phyloP scores from a whole-genome alignment of 2,113 vertebrate genomes.

The Callopanchax toddi region DNA sequence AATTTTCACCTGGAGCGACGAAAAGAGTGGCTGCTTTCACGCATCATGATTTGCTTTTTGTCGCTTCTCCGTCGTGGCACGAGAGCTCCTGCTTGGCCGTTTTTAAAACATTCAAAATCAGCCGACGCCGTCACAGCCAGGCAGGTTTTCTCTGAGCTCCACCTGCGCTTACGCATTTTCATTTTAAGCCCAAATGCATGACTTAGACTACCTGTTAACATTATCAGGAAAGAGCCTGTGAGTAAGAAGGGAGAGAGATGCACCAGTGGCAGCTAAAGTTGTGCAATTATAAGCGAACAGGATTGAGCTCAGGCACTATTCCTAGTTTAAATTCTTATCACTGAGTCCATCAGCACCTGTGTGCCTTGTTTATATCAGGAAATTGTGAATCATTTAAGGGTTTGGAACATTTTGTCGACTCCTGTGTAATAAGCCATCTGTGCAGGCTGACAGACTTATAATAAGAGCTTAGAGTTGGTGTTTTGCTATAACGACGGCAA shows the following conservation, averaged over 20 bases:
- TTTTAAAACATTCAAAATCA: constrained; percentile 27
- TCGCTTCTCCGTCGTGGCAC: constrained; percentile 10
- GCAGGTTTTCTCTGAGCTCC: too few relatives aligned
- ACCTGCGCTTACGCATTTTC: constrained; percentile 5
- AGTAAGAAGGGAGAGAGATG: neutral
- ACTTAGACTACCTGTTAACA: constrained; percentile 19
- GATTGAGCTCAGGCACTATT: neutral
- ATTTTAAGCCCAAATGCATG: neutral
- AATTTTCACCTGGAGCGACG: constrained; percentile 5
- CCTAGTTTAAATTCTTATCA: neutral
- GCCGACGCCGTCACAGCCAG: neutral
- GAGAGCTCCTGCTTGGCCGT: constrained; percentile 4
- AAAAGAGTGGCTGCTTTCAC: constrained; percentile 7
- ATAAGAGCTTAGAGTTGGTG: neutral
- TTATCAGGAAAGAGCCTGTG: neutral
- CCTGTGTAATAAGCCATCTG: neutral
- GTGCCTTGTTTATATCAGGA: neutral
- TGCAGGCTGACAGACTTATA: neutral
- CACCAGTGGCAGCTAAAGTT: neutral
- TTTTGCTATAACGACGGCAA: too few relatives aligned
- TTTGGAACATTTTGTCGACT: constrained; percentile 10
- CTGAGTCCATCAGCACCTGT: neutral
- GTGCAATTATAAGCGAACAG: neutral
- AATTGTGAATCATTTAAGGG: neutral
- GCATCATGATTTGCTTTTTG: constrained; percentile 13